Base-by-base conservation (phyloP, 2,113 vertebrate genomes). In the Puntigrus tetrazona region DNA sequence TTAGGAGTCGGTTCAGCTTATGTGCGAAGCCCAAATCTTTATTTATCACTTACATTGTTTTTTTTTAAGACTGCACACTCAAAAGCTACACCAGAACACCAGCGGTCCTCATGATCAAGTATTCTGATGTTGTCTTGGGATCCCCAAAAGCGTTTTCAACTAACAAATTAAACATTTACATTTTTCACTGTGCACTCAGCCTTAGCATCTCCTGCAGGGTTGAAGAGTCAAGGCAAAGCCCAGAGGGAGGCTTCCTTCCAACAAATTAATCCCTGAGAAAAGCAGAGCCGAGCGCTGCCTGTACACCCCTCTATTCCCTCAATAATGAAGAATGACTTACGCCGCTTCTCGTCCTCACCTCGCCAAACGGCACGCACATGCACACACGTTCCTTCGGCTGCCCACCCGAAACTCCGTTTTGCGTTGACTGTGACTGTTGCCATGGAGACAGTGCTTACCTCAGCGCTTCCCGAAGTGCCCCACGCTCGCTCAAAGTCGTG, bases 381-480 rank as follows among this genome's bases (percentile, higher is more conserved):
- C 57, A 72, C 65, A 78, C 63, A 76, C 43, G 27, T 59, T 72
- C 55, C 20, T 72, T 61, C 29, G 27, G 29, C 47, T 70, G 55
- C 55, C 45, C 61, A 75, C 79, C 74, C 67, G 5, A 45, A 80
- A 59, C 74, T 82, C 69, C 52, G 74, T 65, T 57, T 55, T 76
- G 75, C 25, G 41, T 61, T 76, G 63, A 69, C 85, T 63, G 95
- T 94, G 84, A 83, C 86, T 94, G 95, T 97, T 96, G 93, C 96
- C 91, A 96, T 96, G 96, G 96, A 91, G 94, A 97, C 92, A 91
- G 94, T 91, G 93, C 95, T 97, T 94, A 99, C 98, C 97, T 98
- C 92, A 96, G 88, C 90, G 96, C 96, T 94, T 97, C 97, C 92
- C 96, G 93, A 82, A 98, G 96, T 84, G 97, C 97, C 91, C 96